Base-by-base conservation (phyloP, 1,140 invertebrate genomes). In the Cotesia chilonis region DNA sequence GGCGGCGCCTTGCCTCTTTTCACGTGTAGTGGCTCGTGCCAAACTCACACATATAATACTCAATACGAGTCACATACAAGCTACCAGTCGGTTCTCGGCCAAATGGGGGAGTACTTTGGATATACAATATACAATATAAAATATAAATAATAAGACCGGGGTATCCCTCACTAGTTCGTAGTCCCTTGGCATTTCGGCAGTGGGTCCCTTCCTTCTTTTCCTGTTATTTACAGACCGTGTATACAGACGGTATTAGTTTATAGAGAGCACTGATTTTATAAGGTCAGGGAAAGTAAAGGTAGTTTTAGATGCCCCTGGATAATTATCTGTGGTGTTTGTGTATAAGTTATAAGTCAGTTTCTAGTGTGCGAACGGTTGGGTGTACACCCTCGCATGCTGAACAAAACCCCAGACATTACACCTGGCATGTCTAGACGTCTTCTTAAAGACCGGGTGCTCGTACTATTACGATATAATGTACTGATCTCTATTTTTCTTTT, bases 301-400 rank as follows among this genome's bases (percentile, higher is more conserved):
- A 37, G 7, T 9, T 12, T 14, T 9, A 12, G n/a, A 61, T 37
- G n/a, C 69, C 75, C 70, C 70, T 78, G 78, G 72, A 77, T 79
- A 83, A 83, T 83, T 82, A 83, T 82, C 75, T 80, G 73, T 76
- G 78, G 78, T 47, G 7, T 47, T 47, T 47, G 41, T 47, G 10
- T 47, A 47, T 2, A 47, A 47, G 6, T 47, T 47, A 9, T 47
- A 10, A 47, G 41, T 10, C 6, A 47, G 41, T 47, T 6, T 47
- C 41, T 6, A 47, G 41, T 47, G 41, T 47, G 79, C 75, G 76
- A 78, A 77, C 75, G 28, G 28, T 28, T 28, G 28, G 28, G 28
- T 77, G 77, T 70, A 74, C 80, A 81, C 81, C 78, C 78, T 81
- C 77, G 70, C 77, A 74, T 47, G 10, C 55, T 60, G 20, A 68